Evolutionary conservation across 2,888 invertebrate species (phyloP).

Genomic region (Netelia virgata): DNA sequence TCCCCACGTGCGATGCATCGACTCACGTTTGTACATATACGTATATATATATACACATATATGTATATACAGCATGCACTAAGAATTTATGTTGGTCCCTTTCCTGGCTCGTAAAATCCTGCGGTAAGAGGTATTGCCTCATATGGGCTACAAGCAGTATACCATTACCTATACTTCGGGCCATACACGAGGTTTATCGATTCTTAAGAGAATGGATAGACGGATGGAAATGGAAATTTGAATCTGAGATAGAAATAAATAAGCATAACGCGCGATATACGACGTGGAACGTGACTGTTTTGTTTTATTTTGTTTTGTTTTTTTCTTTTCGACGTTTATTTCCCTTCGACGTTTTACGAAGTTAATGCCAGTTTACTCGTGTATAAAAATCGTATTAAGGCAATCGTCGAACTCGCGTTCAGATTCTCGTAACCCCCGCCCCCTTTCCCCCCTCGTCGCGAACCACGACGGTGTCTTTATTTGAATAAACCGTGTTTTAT

Average conservation of each 20-base stretch:
- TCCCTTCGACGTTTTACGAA: neutral
- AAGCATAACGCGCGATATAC: neutral
- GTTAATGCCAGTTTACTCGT: neutral
- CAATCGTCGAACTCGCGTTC: too few species aligned
- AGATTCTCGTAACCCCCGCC: too few species aligned
- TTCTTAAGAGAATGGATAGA: constrained; percentile 51
- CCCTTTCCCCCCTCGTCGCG: too few species aligned
- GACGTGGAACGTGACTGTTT: neutral
- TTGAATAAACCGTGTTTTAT: too few species aligned
- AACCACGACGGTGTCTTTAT: too few species aligned
- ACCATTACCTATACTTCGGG: neutral
- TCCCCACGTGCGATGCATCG: constrained; percentile 51
- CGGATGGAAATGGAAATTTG: constrained; percentile 23
- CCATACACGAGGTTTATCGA: constrained; percentile 56
- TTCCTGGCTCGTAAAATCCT: constrained; percentile 63
- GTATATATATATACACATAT: constrained; percentile 1
- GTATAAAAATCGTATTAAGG: neutral
- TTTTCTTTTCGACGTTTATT: too few species aligned
- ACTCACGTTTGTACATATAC: neutral
- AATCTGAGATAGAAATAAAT: constrained; percentile 9
- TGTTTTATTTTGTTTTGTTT: neutral
- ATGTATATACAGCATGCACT: constrained; percentile 38
- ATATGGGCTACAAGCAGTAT: constrained; percentile 36
- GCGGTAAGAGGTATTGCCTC: constrained; percentile 57
- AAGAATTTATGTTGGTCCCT: constrained; percentile 60